Evolutionary conservation across 2,888 invertebrate species (phyloP).

Genomic region (Agonum fuliginosum): DNA sequence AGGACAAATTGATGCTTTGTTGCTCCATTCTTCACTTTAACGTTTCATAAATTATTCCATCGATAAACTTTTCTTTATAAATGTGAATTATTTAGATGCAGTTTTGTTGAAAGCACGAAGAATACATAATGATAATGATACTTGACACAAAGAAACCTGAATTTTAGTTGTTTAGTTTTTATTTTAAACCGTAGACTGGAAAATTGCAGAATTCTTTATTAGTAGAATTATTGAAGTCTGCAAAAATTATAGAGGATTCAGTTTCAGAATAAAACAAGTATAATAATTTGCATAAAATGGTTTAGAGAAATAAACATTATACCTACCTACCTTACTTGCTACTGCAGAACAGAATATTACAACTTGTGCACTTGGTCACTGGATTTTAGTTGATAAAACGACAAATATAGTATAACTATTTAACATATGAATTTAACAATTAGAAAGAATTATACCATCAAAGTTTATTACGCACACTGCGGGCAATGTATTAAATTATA

Average conservation of each 20-base stretch:
- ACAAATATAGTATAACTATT: too few species aligned
- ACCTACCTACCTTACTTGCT: too few species aligned
- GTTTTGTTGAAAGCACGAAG: conserved; percentile 2
- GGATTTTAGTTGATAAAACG: too few species aligned
- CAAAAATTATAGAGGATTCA: conserved; percentile 4
- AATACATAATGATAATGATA: conserved; percentile 12
- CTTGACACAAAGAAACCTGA: neutral
- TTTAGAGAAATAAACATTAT: too few species aligned
- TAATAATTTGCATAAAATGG: too few species aligned
- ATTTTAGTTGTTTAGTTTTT: neutral
- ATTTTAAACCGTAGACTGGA: neutral
- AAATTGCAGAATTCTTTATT: neutral
- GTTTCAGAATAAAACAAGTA: too few species aligned
- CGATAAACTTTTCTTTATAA: conserved; percentile 35
- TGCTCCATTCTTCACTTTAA: conserved; percentile 8
- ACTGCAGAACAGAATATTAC: too few species aligned
- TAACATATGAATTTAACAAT: too few species aligned
- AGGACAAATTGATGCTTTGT: neutral
- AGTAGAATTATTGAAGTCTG: neutral
- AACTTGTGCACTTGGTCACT: too few species aligned
- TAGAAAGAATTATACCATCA: too few species aligned
- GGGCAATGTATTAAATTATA: too few species aligned
- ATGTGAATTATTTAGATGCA: conserved; percentile 4
- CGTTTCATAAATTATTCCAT: conserved; percentile 28
- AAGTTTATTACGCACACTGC: too few species aligned